Evolutionary conservation across 2,797 vertebrate genomes (phyloP), one percentile per base, ranked within the genome.

Genomic region (Acipenser transmontanus): DNA sequence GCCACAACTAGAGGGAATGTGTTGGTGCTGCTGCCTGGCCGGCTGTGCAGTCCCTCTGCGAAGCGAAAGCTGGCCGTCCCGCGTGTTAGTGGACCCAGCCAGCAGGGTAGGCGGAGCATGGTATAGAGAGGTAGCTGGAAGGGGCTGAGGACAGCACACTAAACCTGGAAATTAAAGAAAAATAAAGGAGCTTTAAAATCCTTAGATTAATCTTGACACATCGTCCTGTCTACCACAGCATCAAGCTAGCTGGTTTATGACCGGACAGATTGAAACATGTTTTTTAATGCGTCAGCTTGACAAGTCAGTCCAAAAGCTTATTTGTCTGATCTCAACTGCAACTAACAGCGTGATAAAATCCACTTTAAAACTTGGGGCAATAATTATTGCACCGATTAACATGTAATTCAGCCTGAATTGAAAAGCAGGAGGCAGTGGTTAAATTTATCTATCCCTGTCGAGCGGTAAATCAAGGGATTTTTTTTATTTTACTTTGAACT

Each of bases 11-110:
- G 20, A 34, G 20, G 20, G 20, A 34, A 34, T 34, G 20, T 4
- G 20, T 34, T 34, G 20, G 20, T 34, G 34, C 34, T 34, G 34
- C 34, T 34, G 65, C 66, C 65, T 34, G 34, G 34, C 34, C 34
- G 34, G 34, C 34, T 34, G 34, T 34, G 34, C 34, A 34, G 34
- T 34, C 3, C 34, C 34, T 34, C 34, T 34, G 34, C 63, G 49
- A 70, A 69, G 72, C 73, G 69, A 64, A 61, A 73, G 75, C 69
- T 71, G 73, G 78, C 67, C 72, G 67, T 71, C 70, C 78, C 64
- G 64, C 74, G 59, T 77, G 80, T 89, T 84, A 89, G 76, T 79
- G 84, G 75, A 76, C 78, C 70, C 81, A 85, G 69, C 77, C 75
- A 71, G 78, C 67, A 71, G 73, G 78, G 76, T 68, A 73, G 73